These are phyloP conservation scores for Fregetta grallaria DNA, from an alignment of 2,113 vertebrate species.

Conservation along the genomic window DNA sequence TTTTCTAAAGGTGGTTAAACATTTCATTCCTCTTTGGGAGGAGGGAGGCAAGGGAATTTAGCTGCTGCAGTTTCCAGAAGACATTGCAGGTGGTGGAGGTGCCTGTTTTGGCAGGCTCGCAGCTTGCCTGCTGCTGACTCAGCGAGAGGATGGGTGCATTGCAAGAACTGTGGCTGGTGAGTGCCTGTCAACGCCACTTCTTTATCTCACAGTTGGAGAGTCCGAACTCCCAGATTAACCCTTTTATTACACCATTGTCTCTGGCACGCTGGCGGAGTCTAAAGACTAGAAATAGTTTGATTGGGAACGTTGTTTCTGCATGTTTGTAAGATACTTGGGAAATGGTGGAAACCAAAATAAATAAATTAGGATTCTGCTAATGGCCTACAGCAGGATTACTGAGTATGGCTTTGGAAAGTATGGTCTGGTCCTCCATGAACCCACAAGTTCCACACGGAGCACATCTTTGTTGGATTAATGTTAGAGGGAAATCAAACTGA, in stretches of 20 bases:
- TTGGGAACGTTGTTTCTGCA: neutral
- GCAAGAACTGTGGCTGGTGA: neutral
- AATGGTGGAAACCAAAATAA: neutral
- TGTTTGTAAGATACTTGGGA: neutral
- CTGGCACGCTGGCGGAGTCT: neutral
- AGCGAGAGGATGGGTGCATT: neutral
- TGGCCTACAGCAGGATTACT: neutral
- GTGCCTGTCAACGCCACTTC: rapidly evolving
- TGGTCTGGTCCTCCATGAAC: neutral
- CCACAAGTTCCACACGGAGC: neutral
- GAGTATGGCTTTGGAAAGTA: neutral
- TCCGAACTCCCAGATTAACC: neutral
- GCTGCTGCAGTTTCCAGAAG: neutral
- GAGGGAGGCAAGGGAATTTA: neutral
- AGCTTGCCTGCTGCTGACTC: neutral
- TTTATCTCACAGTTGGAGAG: neutral
- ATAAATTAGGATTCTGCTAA: neutral
- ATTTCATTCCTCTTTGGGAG: neutral
- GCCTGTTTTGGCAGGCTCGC: neutral
- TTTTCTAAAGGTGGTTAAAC: neutral
- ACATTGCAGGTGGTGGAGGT: neutral
- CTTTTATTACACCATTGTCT: neutral
- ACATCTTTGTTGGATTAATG: neutral
- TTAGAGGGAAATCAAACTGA: neutral
- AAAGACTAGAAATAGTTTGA: neutral